Evolutionary conservation across 1,140 invertebrate genomes (phyloP), one percentile per base, ranked within the genome.

Genomic region (Drosophila sulfurigaster): DNA sequence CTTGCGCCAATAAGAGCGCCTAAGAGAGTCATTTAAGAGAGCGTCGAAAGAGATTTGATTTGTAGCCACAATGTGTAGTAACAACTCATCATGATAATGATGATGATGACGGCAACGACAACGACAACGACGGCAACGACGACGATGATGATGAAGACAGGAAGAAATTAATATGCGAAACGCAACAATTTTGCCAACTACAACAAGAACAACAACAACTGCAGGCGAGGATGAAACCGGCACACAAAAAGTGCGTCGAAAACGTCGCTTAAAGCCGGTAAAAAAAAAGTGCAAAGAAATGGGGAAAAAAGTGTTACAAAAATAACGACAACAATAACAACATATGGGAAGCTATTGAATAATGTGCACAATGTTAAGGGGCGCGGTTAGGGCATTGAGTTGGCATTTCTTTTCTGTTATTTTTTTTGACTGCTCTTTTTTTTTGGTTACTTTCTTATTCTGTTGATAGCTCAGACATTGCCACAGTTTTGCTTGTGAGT

Each of bases 151-250:
- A 67, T 56, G 81, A 88, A 90, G 85, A 85, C 83, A 78, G 86
- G 85, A 88, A 89, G 85, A 90, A 88, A 89, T 89, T 89, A 90
- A 86, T 85, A 85, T 82, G 88, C 88, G 88, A 91, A 91, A 91
- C 81, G 88, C 88, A 91, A 91, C 88, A 91, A 91, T 91, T 91
- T 91, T 73, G 57, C 88, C 81, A 90, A 82, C 85, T 79, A 89
- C 82, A 88, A 54, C 20, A 74, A 63, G 43, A 75, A 60, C 15
- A 59, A 66, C 10, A 79, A 75, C 60, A 75, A 66, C 51, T 49
- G 52, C 64, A 67, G 38, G 45, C 51, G 69, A 52, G 43, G n/a
- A 52, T 41, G 48, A 25, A 25, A 25, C 16, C 46, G 51, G 7
- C 63, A 64, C 54, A 66, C 67, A 70, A 57, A 79, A 65, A 81